phyloP scores from a whole-genome alignment of 2,113 vertebrate species.

The Siniperca knerii region DNA sequence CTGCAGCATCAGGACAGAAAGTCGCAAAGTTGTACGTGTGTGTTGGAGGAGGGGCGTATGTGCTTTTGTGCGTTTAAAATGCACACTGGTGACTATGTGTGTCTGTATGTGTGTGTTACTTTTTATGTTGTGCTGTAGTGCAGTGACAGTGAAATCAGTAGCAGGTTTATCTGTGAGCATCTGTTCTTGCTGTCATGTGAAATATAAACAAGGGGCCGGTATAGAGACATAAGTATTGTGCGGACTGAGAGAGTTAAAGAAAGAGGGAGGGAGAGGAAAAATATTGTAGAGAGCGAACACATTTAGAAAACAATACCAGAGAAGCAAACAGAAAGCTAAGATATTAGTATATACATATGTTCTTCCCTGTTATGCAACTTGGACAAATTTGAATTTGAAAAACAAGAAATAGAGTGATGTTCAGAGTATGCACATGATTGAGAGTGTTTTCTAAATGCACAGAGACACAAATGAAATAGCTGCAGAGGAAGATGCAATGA shows the following conservation, averaged over 20 bases:
- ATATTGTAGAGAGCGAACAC: neutral
- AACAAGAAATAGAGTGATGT: slow-evolving; percentile 30
- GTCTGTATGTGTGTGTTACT: neutral
- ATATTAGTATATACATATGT: slow-evolving; percentile 8
- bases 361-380: slow-evolving; percentile 24
- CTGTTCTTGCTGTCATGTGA: slow-evolving; percentile 39
- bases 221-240: slow-evolving; percentile 8
- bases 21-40: slow-evolving; percentile 23
- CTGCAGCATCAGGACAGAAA: slow-evolving; percentile 20
- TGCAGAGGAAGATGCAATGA: slow-evolving; percentile 1
- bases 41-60: neutral
- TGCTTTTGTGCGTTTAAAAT: slow-evolving; percentile 21
- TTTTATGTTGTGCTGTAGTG: slow-evolving; percentile 18
- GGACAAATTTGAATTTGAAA: slow-evolving; percentile 17
- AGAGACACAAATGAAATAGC: slow-evolving; percentile 25
- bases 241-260: slow-evolving; percentile 4
- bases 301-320: neutral
- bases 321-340: neutral
- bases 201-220: slow-evolving; percentile 39
- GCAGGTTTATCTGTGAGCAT: slow-evolving; percentile 44
- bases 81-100: slow-evolving; percentile 7
- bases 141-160: slow-evolving; percentile 32
- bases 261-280: neutral
- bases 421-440: slow-evolving; percentile 8
- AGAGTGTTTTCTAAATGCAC: slow-evolving; percentile 31